Evolutionary conservation across 2,113 vertebrate genomes (phyloP).

Genomic region (Odontesthes bonariensis): DNA sequence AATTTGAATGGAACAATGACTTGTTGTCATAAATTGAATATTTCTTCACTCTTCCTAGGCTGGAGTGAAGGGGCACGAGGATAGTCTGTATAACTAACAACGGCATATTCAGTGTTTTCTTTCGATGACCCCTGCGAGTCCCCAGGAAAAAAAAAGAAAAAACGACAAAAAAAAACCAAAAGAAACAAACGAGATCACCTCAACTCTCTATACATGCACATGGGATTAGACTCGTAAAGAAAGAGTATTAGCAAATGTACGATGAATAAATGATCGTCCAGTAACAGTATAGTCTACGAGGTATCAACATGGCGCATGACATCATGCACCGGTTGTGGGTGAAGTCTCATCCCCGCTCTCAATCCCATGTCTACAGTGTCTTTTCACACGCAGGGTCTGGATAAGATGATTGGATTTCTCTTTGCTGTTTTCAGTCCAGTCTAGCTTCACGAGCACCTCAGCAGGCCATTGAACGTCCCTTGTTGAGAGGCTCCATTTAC

Average conservation of each 20-base stretch:
- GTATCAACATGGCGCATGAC: conserved; percentile 75
- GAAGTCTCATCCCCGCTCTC: conserved; percentile 57
- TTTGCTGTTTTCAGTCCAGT: conserved; percentile 6
- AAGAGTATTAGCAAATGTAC: conserved; percentile 68
- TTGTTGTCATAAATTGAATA: no score
- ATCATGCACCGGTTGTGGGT: conserved; percentile 65
- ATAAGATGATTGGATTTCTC: conserved; percentile 62
- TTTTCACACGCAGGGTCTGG: conserved; percentile 37
- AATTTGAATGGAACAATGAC: no score
- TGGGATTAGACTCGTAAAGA: conserved; percentile 1
- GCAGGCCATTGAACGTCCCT: background rate
- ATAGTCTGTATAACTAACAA: no score
- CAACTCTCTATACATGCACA: background rate
- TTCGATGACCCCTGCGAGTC: background rate
- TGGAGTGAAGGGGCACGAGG: background rate
- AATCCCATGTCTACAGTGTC: conserved; percentile 68
- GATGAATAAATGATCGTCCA: conserved; percentile 78
- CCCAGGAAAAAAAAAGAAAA: no score
- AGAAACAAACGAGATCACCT: background rate
- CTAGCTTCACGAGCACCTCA: background rate
- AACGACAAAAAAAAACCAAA: no score
- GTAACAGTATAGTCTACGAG: conserved; percentile 74
- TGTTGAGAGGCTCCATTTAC: conserved; percentile 41
- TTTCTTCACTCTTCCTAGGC: no score
- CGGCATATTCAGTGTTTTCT: background rate